phyloP scores from a whole-genome alignment of 2,113 vertebrate species.

The Eulacestoma nigropectus region DNA sequence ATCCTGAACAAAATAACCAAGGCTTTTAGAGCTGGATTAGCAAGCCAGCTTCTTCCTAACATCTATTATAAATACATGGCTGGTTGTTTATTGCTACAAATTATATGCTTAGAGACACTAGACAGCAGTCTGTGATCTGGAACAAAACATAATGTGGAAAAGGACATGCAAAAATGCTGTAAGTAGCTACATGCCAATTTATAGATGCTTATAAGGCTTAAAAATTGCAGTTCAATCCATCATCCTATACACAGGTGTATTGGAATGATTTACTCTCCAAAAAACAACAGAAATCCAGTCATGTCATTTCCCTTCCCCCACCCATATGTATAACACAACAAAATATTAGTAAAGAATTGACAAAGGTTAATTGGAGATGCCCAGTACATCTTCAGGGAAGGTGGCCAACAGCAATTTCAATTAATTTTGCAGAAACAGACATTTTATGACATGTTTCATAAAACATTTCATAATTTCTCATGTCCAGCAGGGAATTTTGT shows the following conservation, averaged over 20 bases:
- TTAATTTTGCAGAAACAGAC: background rate
- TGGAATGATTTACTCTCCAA: background rate
- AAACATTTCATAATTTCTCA: too few species aligned
- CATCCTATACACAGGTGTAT: background rate
- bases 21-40: background rate
- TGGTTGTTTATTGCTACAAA: background rate
- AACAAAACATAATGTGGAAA: background rate
- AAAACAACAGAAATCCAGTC: background rate
- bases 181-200: background rate
- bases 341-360: background rate
- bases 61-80: background rate
- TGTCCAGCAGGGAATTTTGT: background rate
- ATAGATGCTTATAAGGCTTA: background rate
- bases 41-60: background rate
- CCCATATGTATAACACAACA: background rate
- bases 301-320: too few species aligned
- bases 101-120: background rate
- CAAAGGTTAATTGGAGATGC: background rate
- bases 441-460: background rate
- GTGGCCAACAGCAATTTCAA: background rate
- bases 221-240: background rate
- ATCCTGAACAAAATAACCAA: background rate
- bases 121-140: background rate
- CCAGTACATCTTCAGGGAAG: background rate
- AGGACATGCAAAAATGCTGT: background rate